Evolutionary conservation across 1,140 invertebrate genomes (phyloP).

Genomic region (Maniola jurtina): DNA sequence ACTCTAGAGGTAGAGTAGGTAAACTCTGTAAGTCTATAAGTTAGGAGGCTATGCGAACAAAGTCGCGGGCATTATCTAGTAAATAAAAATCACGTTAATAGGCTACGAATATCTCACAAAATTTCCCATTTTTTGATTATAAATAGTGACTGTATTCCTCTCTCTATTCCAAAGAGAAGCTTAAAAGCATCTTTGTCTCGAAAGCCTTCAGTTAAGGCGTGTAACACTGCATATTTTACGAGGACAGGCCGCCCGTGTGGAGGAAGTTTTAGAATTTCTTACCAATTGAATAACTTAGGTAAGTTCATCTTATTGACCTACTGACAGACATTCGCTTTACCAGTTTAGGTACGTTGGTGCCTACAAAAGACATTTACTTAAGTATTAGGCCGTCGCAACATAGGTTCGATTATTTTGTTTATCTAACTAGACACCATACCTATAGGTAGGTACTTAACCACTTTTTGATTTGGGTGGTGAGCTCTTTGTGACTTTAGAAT

Average conservation of each 20-base stretch:
- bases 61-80: too few species aligned
- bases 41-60: too few species aligned
- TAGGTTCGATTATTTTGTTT: not conserved
- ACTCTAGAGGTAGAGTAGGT: too few species aligned
- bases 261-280: constrained; percentile 35
- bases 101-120: too few species aligned
- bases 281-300: constrained; percentile 18
- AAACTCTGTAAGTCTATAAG: too few species aligned
- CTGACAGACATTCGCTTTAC: constrained; percentile 1
- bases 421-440: too few species aligned
- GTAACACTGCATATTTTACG: constrained; percentile 63
- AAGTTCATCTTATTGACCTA: not conserved
- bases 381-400: too few species aligned
- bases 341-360: not conserved
- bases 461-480: too few species aligned
- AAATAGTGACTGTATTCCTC: constrained; percentile 22
- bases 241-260: constrained; percentile 34
- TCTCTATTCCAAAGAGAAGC: constrained; percentile 41
- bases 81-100: too few species aligned
- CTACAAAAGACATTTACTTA: too few species aligned
- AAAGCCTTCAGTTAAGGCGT: constrained; percentile 44
- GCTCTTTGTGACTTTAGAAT: too few species aligned
- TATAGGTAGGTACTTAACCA: too few species aligned
- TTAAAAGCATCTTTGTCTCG: constrained; percentile 71
- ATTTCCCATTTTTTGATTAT: not conserved